Conservation (phyloP, 2,888 invertebrate genomes). For the Lasioglossum villosulum region DNA sequence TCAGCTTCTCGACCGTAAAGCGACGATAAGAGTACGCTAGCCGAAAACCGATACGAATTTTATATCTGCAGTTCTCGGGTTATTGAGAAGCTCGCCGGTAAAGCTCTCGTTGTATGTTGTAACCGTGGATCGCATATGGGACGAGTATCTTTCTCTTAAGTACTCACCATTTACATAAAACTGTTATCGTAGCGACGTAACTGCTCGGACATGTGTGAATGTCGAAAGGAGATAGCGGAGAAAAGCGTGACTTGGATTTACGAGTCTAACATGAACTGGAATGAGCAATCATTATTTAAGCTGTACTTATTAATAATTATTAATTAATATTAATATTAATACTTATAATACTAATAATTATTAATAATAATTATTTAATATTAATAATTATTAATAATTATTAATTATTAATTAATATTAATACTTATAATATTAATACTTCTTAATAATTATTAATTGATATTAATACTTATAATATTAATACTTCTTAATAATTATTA, state of each 20-base stretch:
- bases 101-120: too few species aligned
- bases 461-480: too few species aligned
- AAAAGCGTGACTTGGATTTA: background rate
- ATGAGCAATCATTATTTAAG: too few species aligned
- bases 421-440: too few species aligned
- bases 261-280: background rate
- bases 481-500: too few species aligned
- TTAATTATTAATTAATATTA: too few species aligned
- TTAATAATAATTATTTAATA: too few species aligned
- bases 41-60: background rate
- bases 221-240: background rate
- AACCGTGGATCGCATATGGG: background rate
- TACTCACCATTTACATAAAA: background rate
- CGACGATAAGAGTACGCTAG: background rate
- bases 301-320: too few species aligned
- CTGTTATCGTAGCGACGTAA: background rate
- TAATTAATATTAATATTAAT: too few species aligned
- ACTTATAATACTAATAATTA: too few species aligned
- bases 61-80: background rate
- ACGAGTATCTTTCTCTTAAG: background rate
- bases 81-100: background rate
- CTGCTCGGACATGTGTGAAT: background rate
- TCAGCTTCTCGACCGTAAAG: slow-evolving; percentile 5
- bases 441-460: too few species aligned
- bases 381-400: too few species aligned